Conservation (phyloP, 1,140 invertebrate species). For the Tribolium madens region DNA sequence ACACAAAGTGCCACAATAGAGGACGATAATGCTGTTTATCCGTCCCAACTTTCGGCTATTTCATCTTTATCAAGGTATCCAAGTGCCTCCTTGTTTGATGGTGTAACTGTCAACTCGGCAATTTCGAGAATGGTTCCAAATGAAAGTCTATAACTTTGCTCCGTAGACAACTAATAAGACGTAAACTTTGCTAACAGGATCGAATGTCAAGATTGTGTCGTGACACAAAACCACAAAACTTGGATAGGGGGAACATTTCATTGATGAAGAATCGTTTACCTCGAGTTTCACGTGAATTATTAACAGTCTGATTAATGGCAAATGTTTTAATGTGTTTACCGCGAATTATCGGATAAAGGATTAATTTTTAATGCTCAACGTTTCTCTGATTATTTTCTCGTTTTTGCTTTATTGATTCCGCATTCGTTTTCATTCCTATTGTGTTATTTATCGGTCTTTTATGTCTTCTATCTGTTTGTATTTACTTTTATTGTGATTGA, state of each 20-base stretch:
- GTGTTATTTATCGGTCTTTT: slow-evolving; percentile 8
- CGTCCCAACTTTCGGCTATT: neutral
- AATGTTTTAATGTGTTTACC: neutral
- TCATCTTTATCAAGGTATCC: slow-evolving; percentile 27
- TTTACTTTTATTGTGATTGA: slow-evolving; percentile 8
- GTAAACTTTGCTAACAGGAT: neutral
- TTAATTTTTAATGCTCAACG: neutral
- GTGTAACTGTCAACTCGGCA: neutral
- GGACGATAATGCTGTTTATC: slow-evolving; percentile 6
- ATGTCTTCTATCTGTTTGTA: neutral
- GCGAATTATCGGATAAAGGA: neutral
- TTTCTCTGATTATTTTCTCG: neutral
- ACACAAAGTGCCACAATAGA: neutral
- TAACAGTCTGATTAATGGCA: neutral
- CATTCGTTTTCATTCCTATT: neutral
- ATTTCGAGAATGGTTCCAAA: slow-evolving; percentile 4
- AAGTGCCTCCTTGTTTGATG: neutral
- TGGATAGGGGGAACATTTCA: neutral
- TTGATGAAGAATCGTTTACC: neutral
- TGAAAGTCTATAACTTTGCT: slow-evolving; percentile 5
- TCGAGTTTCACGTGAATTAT: neutral
- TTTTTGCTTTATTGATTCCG: neutral
- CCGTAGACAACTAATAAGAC: neutral
- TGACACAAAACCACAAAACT: neutral
- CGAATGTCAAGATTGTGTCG: neutral